A percentile compares a stretch with the other conserved stretches of the same genome.
These are phyloP conservation scores for Phyllotreta cruciferae DNA, from an alignment of 2,888 invertebrate genomes.

Conservation along the genomic window DNA sequence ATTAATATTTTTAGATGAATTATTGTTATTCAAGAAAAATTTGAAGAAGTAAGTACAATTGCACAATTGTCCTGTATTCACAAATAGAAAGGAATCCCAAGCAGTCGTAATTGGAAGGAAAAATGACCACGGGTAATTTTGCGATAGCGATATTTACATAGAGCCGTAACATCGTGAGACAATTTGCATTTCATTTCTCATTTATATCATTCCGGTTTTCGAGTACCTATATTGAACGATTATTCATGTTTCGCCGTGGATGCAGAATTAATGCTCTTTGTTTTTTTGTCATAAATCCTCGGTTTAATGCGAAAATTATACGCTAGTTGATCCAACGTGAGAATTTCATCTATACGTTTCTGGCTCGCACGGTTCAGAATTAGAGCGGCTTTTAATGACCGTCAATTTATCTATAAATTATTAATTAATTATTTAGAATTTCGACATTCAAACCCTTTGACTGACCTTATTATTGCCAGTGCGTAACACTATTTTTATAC, in stretches of 20 bases:
- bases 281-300: constrained; percentile 16
- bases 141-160: constrained; percentile 48
- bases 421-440: too few relatives aligned
- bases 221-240: constrained; percentile 17
- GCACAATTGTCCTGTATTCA: too few relatives aligned
- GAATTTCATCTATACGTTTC: neutral
- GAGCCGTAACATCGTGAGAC: constrained; percentile 47
- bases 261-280: constrained; percentile 19
- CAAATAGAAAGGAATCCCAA: constrained; percentile 9
- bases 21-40: too few relatives aligned
- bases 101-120: constrained; percentile 46
- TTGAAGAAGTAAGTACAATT: too few relatives aligned
- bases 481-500: too few relatives aligned
- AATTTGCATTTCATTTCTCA: constrained; percentile 49
- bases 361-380: too few relatives aligned
- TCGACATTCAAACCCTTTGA: too few relatives aligned
- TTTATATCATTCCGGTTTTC: constrained; percentile 32
- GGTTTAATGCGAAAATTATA: constrained; percentile 20
- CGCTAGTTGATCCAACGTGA: constrained; percentile 15
- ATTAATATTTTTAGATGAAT: too few relatives aligned
- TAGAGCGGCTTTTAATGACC: too few relatives aligned
- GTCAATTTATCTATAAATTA: too few relatives aligned
- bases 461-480: too few relatives aligned
- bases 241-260: constrained; percentile 19
- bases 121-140: constrained; percentile 47